These are phyloP conservation scores for Rhysida immarginata DNA, from an alignment of 1,140 invertebrate species.

Conservation along the genomic window DNA sequence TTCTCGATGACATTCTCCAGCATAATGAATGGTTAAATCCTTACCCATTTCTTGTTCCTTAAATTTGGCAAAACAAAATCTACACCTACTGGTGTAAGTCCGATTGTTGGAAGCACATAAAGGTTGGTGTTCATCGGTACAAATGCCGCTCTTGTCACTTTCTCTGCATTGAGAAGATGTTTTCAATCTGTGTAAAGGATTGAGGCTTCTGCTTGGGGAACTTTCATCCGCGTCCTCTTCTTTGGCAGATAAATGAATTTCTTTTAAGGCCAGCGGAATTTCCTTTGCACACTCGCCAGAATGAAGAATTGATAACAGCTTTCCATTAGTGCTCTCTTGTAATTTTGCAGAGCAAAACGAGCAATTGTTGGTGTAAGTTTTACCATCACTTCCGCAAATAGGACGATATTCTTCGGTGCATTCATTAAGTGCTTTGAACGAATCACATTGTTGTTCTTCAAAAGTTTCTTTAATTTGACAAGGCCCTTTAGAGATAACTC, in stretches of 20 bases:
- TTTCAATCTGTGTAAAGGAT: too few relatives aligned
- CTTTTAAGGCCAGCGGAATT: too few relatives aligned
- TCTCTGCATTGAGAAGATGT: too few relatives aligned
- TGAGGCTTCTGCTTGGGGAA: too few relatives aligned
- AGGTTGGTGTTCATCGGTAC: slow-evolving; percentile 45
- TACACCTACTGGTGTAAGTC: slow-evolving; percentile 44
- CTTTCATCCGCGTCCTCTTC: too few relatives aligned
- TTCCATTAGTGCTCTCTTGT: not conserved
- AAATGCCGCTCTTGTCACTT: slow-evolving; percentile 7
- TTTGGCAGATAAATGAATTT: too few relatives aligned
- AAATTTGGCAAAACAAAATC: slow-evolving; percentile 5
- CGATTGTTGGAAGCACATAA: slow-evolving; percentile 48
- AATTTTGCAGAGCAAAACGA: slow-evolving; percentile 12
- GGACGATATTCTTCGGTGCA: slow-evolving; percentile 45
- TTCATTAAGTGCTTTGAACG: too few relatives aligned
- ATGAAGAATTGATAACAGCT: not conserved
- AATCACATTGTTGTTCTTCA: too few relatives aligned
- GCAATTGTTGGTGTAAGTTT: slow-evolving; percentile 44
- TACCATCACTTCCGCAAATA: slow-evolving; percentile 47
- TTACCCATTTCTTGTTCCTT: not conserved
- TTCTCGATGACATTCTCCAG: not conserved
- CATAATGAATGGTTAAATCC: not conserved
- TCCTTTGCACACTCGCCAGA: not conserved
- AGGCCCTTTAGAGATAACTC: too few relatives aligned
- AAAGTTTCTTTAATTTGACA: too few relatives aligned